A percentile compares a stretch with the other conserved stretches of the same genome.
Evolutionary conservation across 2,113 vertebrate species (phyloP).

Genomic region (Syrmaticus mikado): DNA sequence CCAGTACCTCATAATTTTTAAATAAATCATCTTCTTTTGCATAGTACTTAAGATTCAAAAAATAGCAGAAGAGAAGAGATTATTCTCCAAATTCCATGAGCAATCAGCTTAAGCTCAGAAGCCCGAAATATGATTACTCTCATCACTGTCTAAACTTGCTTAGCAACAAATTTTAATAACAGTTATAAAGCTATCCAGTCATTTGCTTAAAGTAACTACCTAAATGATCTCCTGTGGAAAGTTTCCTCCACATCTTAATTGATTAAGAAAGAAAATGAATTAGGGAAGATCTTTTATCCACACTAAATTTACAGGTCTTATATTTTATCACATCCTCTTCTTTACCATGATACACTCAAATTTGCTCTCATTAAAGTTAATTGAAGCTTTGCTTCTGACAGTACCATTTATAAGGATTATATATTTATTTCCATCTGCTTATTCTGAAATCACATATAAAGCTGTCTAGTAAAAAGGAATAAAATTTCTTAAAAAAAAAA

Average conservation of each 20-base stretch:
- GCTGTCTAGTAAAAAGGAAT: background rate
- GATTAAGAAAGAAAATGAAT: background rate
- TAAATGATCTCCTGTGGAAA: slow-evolving; percentile 4
- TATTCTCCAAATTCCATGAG: slow-evolving; percentile 12
- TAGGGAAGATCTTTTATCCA: background rate
- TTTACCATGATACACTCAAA: background rate
- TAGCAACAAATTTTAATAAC: slow-evolving; percentile 36
- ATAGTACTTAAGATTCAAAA: background rate
- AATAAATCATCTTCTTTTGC: background rate
- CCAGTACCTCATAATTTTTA: background rate
- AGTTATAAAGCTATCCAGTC: slow-evolving; percentile 12
- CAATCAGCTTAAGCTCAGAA: slow-evolving; percentile 11
- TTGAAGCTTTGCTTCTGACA: background rate
- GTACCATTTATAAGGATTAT: background rate
- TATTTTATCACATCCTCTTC: background rate
- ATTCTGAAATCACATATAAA: slow-evolving; percentile 11
- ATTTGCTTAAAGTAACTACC: background rate
- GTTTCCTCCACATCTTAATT: background rate
- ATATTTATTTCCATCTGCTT: background rate
- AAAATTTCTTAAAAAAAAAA: background rate
- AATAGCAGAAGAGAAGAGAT: slow-evolving; percentile 16
- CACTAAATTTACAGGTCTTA: background rate
- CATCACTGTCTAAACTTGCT: slow-evolving; percentile 1
- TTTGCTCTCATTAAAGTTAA: background rate
- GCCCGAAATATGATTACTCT: slow-evolving; percentile 26